Evolutionary conservation across 37 sponge, comb jelly and placozoan genomes (phyloP), one percentile per base, ranked within the genome.

Genomic region (Sycon ciliatum): DNA sequence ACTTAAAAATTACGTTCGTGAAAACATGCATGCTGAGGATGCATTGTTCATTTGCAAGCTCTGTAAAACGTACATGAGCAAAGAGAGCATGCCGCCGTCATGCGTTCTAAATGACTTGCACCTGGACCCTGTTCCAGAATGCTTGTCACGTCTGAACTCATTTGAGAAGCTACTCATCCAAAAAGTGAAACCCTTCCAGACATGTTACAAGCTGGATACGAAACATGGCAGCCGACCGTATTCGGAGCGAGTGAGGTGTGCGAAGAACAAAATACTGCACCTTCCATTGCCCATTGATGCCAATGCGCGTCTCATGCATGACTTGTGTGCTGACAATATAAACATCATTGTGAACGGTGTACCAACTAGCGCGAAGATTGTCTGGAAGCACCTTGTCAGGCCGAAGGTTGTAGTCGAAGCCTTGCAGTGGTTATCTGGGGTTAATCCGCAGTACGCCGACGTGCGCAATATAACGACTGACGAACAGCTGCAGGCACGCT

Each of bases 91-190:
- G 77, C 81, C 81, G 28, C 34, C 78, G 30, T 4, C 78, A 3
- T 80, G 81, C 71, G 69, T 80, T n/a, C 74, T 85, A 2, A 85
- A 85, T 73, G 86, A 78, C 36, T 56, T 80, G 32, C 22, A 72
- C 56, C 57, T 66, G 1, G 72, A 32, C 6, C 73, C 83, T 24
- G 58, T 82, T 28, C 83, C 83, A 7, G 32, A 1, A 58, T 73
- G 80, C 36, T 66, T 85, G 57, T 16, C 49, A 20, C 66, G 40
- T 6, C 57, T 85, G 18, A 69, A 77, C 39, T 30, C 73, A 29
- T 53, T 83, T 6, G 69, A 75, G 38, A 74, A 34, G 36, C 84
- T 78, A 61, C 39, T 83, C 9, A 56, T 85, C 42, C 81, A 85
- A 29, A 39, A 49, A 13, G 81, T 81, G 3, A 85, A 85, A 39